phyloP scores from a whole-genome alignment of 1,140 invertebrate species.

The Sitodiplosis mosellana region DNA sequence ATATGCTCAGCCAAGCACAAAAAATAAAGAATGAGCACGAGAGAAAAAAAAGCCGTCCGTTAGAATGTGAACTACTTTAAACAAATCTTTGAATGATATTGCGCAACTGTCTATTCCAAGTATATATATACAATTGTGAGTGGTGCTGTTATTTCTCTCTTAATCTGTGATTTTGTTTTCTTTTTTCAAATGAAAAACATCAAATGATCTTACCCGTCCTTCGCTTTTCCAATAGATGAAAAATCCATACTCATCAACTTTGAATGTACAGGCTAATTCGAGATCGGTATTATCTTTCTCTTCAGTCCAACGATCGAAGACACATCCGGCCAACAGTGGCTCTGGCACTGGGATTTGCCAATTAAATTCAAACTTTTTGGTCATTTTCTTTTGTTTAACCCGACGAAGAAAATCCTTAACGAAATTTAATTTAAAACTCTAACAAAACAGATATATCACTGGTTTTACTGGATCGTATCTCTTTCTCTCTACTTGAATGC shows the following conservation, averaged over 20 bases:
- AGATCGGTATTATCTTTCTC: constrained; percentile 80
- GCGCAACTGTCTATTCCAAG: no score
- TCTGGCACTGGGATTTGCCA: constrained; percentile 91
- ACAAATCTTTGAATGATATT: no score
- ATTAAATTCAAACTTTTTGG: constrained; percentile 96
- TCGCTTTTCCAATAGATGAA: constrained; percentile 99
- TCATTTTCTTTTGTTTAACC: constrained; percentile 47
- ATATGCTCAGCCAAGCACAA: no score
- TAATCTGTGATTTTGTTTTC: no score
- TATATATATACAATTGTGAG: no score
- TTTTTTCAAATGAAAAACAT: background rate
- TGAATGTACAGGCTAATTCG: constrained; percentile 77
- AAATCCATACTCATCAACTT: constrained; percentile 97
- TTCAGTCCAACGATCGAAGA: constrained; percentile 93
- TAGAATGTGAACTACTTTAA: no score
- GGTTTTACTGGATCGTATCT: no score
- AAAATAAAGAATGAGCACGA: no score
- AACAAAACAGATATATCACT: background rate
- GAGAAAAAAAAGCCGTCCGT: no score
- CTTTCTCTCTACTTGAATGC: no score
- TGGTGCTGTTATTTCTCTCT: no score
- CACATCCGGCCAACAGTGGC: constrained; percentile 51
- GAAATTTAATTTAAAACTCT: background rate
- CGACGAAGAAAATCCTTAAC: constrained; percentile 4
- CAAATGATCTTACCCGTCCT: constrained; percentile 50